Conservation (phyloP, 1,140 invertebrate genomes). For the Xylocopa sonorina region DNA sequence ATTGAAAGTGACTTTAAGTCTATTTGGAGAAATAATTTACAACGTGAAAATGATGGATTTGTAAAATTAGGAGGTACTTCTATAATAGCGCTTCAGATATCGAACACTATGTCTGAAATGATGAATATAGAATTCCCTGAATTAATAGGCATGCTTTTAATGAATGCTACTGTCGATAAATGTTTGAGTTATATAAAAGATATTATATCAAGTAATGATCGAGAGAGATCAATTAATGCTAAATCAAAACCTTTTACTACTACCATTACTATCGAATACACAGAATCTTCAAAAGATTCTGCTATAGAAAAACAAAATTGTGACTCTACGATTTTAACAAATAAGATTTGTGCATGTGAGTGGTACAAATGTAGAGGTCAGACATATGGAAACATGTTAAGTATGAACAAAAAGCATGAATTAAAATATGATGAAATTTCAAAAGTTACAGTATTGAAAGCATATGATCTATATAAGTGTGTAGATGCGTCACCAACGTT, state of each 20-base stretch:
- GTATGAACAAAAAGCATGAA: slow-evolving; percentile 3
- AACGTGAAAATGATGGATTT: slow-evolving; percentile 75
- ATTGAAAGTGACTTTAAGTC: slow-evolving; percentile 68
- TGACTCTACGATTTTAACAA: neutral
- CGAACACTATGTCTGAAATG: slow-evolving; percentile 70
- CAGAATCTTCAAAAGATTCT: neutral
- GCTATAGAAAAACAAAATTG: neutral
- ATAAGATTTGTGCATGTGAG: slow-evolving; percentile 34
- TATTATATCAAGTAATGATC: neutral
- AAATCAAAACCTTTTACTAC: neutral
- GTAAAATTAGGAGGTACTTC: slow-evolving; percentile 81
- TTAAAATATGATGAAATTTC: slow-evolving; percentile 38
- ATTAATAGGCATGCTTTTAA: slow-evolving; percentile 74
- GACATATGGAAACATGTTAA: slow-evolving; percentile 9
- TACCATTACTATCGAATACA: neutral
- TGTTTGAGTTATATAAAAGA: slow-evolving; percentile 62
- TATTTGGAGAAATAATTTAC: slow-evolving; percentile 74
- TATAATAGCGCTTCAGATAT: slow-evolving; percentile 78
- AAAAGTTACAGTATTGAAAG: slow-evolving; percentile 66
- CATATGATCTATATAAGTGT: slow-evolving; percentile 86
- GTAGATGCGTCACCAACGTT: slow-evolving; percentile 87
- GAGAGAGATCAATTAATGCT: neutral
- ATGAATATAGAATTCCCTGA: slow-evolving; percentile 69
- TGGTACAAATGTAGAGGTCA: slow-evolving; percentile 80
- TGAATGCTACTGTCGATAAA: slow-evolving; percentile 65